These are phyloP conservation scores for Nyctereutes procyonoides DNA, from an alignment of 2,113 vertebrate species.

Conservation along the genomic window DNA sequence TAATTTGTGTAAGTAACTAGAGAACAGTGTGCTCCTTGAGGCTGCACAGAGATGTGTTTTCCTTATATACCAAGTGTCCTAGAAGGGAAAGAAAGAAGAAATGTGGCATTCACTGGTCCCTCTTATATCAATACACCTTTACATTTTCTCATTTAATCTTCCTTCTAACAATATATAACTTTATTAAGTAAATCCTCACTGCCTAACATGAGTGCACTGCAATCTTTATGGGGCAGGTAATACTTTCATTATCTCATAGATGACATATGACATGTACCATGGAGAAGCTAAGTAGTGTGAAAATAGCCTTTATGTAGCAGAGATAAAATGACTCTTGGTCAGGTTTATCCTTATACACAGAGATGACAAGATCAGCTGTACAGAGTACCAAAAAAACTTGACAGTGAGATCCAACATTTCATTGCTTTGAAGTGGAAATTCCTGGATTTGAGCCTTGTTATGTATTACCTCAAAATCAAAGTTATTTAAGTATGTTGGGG, in stretches of 20 bases:
- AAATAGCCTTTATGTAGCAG: neutral
- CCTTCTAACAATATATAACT: neutral
- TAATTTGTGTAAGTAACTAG: neutral
- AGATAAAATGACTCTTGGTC: neutral
- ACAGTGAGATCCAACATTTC: neutral
- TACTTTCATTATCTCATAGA: neutral
- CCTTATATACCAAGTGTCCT: neutral
- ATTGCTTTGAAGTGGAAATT: neutral
- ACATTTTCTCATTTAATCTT: neutral
- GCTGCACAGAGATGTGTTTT: neutral
- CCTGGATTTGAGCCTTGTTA: neutral
- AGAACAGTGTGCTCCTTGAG: neutral
- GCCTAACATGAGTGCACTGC: neutral
- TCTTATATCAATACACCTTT: neutral
- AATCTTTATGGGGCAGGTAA: too few relatives aligned
- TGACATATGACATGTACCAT: too few relatives aligned
- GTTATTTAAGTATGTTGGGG: neutral
- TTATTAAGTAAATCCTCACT: neutral
- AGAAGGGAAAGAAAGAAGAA: neutral
- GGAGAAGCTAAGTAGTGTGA: neutral
- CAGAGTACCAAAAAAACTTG: neutral
- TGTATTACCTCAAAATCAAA: neutral
- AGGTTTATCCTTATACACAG: rapidly evolving
- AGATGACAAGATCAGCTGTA: neutral
- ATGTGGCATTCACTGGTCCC: neutral